Base-by-base conservation (phyloP, 1,140 invertebrate genomes). In the Danaus melanippus region DNA sequence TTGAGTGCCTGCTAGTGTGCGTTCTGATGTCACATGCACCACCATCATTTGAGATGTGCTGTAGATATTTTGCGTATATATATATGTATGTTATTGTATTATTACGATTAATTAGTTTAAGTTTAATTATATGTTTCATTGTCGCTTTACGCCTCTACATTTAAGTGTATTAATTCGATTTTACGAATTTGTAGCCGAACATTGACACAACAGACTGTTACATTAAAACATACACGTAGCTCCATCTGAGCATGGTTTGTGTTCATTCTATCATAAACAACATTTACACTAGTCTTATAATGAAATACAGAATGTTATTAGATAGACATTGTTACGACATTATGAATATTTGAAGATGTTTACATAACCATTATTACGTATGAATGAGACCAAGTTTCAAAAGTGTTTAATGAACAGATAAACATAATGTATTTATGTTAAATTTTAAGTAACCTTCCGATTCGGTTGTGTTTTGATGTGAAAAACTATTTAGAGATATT, bases 201-300 rank as follows among this genome's bases (percentile, higher is more conserved):
- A 56, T 56, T 56, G 54, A 56, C 54, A 50, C 21, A 44, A 42
- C 15, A n/a, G n/a, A 53, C 10, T 56, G 54, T 46, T 56, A 50
- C 49, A 42, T 49, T 49, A 15, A 44, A 56, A 39, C 12, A 15
- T 15, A 15, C 15, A 15, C 15, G 15, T 15, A 15, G 15, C 15
- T 15, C 1, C 15, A 15, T 15, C 15, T 15, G 15, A 15, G 15
- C 1, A 15, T 15, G 15, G 15, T 15, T 15, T 15, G 15, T 15
- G 15, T 15, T 15, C 15, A 15, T 15, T 15, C 15, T 15, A 15
- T 15, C 3, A 15, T 15, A 15, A 15, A 15, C 15, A 15, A 15
- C 15, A 15, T 15, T 1, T 15, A 15, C 15, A 15, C 47, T 10
- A 10, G 46, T 21, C 17, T 21, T 7, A 5, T 49, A 10, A 21